These are phyloP conservation scores for Campaea margaritaria DNA, from an alignment of 2,888 invertebrate genomes.

Conservation along the genomic window DNA sequence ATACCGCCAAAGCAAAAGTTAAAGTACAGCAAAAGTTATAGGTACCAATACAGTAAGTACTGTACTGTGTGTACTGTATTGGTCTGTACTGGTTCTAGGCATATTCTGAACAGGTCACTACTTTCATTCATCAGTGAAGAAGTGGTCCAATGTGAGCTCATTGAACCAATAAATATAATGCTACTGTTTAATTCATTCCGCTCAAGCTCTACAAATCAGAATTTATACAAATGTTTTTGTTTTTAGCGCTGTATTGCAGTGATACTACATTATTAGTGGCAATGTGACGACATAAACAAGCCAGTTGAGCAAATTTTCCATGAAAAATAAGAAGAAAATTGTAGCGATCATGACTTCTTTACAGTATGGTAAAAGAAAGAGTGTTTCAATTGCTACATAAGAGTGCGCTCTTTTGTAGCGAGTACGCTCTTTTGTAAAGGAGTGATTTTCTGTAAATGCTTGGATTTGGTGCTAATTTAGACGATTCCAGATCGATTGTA, in stretches of 20 bases:
- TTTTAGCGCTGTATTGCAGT: background rate
- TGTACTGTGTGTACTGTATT: no score
- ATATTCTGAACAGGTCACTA: no score
- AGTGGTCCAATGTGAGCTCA: no score
- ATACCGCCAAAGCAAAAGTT: no score
- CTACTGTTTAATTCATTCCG: background rate
- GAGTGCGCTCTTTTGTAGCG: background rate
- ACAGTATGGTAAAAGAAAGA: background rate
- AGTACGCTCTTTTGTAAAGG: background rate
- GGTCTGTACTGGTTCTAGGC: no score
- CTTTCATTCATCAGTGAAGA: no score
- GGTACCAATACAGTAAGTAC: no score
- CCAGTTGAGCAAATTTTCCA: constrained; percentile 20
- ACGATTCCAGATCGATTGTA: constrained; percentile 10
- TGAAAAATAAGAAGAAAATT: constrained; percentile 1
- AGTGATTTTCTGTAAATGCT: background rate
- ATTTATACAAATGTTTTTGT: background rate
- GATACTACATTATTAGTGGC: background rate
- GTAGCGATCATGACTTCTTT: background rate
- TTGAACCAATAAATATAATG: no score
- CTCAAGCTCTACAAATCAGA: background rate
- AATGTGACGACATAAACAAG: constrained; percentile 11
- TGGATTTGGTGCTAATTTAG: constrained; percentile 10
- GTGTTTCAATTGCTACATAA: background rate
- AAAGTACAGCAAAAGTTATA: no score